Evolutionary conservation across 2,888 invertebrate species (phyloP).

Genomic region (Leucoma salicis): DNA sequence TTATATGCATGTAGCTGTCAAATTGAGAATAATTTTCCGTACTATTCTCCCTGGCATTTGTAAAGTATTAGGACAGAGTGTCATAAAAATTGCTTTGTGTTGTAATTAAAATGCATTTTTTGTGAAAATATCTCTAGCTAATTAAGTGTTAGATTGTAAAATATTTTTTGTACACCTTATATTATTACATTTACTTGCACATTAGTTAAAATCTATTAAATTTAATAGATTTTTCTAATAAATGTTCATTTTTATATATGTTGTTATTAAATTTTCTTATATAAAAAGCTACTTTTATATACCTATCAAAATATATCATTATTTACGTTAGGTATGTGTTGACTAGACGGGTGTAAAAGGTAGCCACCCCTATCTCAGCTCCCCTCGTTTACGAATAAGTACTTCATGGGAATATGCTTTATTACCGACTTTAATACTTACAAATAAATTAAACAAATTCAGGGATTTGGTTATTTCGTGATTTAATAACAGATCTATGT

Average conservation of each 20-base stretch:
- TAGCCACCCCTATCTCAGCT: too few relatives aligned
- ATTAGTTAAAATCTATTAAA: conserved; percentile 29
- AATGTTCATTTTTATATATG: conserved; percentile 35
- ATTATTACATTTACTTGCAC: conserved; percentile 23
- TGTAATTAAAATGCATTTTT: conserved; percentile 28
- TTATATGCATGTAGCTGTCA: too few relatives aligned
- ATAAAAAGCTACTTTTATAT: not conserved
- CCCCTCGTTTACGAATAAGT: too few relatives aligned
- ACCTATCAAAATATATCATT: too few relatives aligned
- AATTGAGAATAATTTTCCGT: too few relatives aligned
- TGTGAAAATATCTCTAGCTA: conserved; percentile 8
- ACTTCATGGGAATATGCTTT: too few relatives aligned
- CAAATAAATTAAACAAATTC: too few relatives aligned
- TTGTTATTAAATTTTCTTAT: not conserved
- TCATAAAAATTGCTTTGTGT: conserved; percentile 4
- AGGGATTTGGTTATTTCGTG: too few relatives aligned
- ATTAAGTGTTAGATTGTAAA: not conserved
- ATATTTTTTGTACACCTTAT: conserved; percentile 19
- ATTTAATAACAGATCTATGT: too few relatives aligned
- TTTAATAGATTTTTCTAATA: conserved; percentile 35
- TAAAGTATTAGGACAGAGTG: not conserved
- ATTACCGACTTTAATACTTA: too few relatives aligned
- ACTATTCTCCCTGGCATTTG: not conserved
- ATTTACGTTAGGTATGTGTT: too few relatives aligned
- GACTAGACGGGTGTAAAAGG: too few relatives aligned